Evolutionary conservation across 37 sponge, comb jelly and placozoan species (phyloP), one percentile per base, ranked within the genome.

Genomic region (Hexactinellida sp.): DNA sequence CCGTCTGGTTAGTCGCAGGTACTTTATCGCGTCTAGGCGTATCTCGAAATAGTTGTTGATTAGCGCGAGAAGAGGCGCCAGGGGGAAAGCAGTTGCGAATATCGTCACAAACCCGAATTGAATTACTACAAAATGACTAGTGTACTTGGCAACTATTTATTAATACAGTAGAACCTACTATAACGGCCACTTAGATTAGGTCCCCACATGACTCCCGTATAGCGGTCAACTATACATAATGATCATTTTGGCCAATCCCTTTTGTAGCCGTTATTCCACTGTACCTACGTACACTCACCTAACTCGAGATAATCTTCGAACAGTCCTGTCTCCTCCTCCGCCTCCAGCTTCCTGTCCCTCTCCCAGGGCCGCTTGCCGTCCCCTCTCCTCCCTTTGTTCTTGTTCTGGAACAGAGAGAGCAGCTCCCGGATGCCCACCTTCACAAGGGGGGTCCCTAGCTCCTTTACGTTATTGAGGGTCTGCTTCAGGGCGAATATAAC

Each of bases 271-370:
- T 19, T 19, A 47, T 47, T 47, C 16, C 16, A 16, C 52, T 16
- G 9, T 47, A 47, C 16, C 9, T 16, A 47, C n/a, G 16, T 47
- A 47, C 9, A 47, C 52, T 25, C 13, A 63, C 76, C 94, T 54
- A 98, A 90, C 84, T 98, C 99, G 16, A 98, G 91, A 88, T 98
- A 98, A 38, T 98, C 99, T 5, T 55, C 92, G 86, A 98, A 93
- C 76, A 98, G 91, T 24, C 98, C 98, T 38, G 90, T 89, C 36
- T 87, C 83, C 36, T 55, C 85, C 41, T 85, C 86, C 0, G 90
- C 89, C 0, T 89, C 85, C 82, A 98, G 94, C 55, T 94, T 92
- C 83, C 51, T 90, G 86, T 98, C 99, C 85, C 88, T 92, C 84
- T 95, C 93, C 99, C 99, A 98, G 55, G 94, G 89, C 0, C 93